These are phyloP conservation scores for Cydia splendana DNA, from an alignment of 1,140 invertebrate species.

Conservation along the genomic window DNA sequence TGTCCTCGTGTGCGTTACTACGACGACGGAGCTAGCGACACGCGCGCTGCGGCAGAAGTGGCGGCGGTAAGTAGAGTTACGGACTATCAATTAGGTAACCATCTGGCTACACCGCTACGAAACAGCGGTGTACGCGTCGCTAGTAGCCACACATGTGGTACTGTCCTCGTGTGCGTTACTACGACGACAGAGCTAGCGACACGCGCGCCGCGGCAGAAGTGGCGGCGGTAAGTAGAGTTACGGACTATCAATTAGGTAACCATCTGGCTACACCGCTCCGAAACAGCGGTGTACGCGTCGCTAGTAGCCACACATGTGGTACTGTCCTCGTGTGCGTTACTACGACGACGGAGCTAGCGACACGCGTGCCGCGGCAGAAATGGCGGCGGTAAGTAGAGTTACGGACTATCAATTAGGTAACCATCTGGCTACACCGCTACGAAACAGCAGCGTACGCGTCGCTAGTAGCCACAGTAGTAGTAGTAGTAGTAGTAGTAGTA, in stretches of 20 bases:
- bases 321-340: constrained; percentile 58
- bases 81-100: too few relatives aligned
- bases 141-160: constrained; percentile 53
- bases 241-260: too few relatives aligned
- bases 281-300: constrained; percentile 50
- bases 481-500: too few relatives aligned
- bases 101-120: too few relatives aligned
- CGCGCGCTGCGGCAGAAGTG: constrained; percentile 48
- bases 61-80: constrained; percentile 57
- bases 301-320: constrained; percentile 53
- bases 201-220: constrained; percentile 49
- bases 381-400: constrained; percentile 49
- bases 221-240: constrained; percentile 49
- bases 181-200: constrained; percentile 64
- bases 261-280: constrained; percentile 51
- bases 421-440: constrained; percentile 49
- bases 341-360: constrained; percentile 66
- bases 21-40: constrained; percentile 64
- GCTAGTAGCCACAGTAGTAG: constrained; percentile 43
- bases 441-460: constrained; percentile 40
- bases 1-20: constrained; percentile 61
- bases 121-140: constrained; percentile 39
- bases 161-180: constrained; percentile 61
- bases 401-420: too few relatives aligned
- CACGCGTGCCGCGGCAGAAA: constrained; percentile 49